Evolutionary conservation across 2,888 invertebrate genomes (phyloP).

Genomic region (Drosophila mayaguana): DNA sequence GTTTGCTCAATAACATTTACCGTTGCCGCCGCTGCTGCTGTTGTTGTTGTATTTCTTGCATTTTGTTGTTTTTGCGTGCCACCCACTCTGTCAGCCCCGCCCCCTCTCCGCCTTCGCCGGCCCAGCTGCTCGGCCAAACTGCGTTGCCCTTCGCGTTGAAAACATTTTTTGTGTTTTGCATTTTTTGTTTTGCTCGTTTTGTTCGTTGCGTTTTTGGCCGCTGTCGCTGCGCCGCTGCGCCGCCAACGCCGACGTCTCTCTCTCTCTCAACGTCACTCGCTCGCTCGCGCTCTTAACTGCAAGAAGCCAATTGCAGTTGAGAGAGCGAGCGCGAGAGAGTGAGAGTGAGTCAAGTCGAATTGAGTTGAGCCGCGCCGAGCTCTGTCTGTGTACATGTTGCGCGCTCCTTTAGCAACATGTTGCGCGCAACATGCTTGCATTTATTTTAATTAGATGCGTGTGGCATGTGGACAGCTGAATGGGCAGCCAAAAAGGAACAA

Average conservation of each 20-base stretch:
- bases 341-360: neutral
- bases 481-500: neutral
- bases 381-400: conserved; percentile 20
- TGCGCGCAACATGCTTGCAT: conserved; percentile 52
- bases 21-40: neutral
- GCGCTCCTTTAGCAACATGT: conserved; percentile 77
- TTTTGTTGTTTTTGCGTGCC: conserved; percentile 58
- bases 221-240: conserved; percentile 14
- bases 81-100: neutral
- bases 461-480: neutral
- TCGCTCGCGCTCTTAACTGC: conserved; percentile 21
- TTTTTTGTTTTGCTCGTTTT: conserved; percentile 80
- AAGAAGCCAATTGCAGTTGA: conserved; percentile 24
- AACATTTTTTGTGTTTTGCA: conserved; percentile 55
- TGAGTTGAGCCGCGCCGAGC: neutral
- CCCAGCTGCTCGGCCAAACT: neutral
- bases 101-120: neutral
- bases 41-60: neutral
- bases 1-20: conserved; percentile 1
- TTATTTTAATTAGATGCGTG: conserved; percentile 55
- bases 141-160: conserved; percentile 12
- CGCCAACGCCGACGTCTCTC: neutral
- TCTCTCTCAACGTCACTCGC: too few species aligned
- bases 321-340: conserved; percentile 14
- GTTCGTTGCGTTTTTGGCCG: conserved; percentile 74